Base-by-base conservation (phyloP, 2,888 invertebrate species). In the Drosophila anomalipes region DNA sequence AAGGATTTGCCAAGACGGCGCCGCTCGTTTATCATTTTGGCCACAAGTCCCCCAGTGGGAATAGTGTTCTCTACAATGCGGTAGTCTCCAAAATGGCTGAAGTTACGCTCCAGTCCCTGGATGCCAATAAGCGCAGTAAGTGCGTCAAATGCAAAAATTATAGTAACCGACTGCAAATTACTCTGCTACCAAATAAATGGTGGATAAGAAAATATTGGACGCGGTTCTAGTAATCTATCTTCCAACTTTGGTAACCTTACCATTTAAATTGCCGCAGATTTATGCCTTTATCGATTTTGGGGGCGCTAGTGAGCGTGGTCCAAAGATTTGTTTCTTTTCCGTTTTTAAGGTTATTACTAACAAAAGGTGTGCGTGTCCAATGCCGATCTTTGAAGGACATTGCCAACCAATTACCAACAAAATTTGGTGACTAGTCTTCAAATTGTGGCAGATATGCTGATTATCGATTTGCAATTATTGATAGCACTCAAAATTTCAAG, bases 21-120 rank as follows among this genome's bases (percentile, higher is more conserved):
- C 99, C 99, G 0, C 93, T 99, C 3, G 97, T 98, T 0, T 99
- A 97, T 92, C 98, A 99, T 94, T 99, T 96, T 93, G 99, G 99
- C 0, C 97, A 98, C 92, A 97, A 96, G 82, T 92, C 94, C 0
- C 97, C 98, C 0, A 94, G 94, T 12, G 95, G 95, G 0, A 99
- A 99, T 93, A 93, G 96, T 9, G 96, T 97, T 7, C 94, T 99
- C 0, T 99, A 97, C 93, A 97, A 97, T 91, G 95, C 97, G 16
- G 95, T 98, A 5, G 96, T 98, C 4, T 95, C 97, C 0, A 95
- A 97, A 84, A 94, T 99, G 82, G 98, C 99, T 0, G 97, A 97
- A 89, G 97, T 97, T 12, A 96, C 98, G 44, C 95, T 96, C 3
- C 97, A 97, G 86, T 95, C 98, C 74, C 95, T 98, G 92, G 97